These are phyloP conservation scores for Propithecus coquereli DNA, from an alignment of 2,113 vertebrate species.

Conservation along the genomic window DNA sequence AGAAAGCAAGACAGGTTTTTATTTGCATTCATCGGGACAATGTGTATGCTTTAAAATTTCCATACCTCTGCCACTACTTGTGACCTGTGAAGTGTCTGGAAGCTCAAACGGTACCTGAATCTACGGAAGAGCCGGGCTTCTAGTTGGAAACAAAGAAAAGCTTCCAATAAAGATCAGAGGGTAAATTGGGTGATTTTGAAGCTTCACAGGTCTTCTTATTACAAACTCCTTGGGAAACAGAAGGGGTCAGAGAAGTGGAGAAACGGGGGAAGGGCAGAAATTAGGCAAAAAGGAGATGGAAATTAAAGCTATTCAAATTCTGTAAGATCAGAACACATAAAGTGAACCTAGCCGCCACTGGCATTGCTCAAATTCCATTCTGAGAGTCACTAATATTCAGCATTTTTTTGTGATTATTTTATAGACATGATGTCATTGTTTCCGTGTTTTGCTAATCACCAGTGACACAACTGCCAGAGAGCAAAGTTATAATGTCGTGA, in stretches of 20 bases:
- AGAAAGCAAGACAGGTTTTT: constrained; percentile 42
- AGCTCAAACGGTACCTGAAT: background rate
- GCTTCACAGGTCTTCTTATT: constrained; percentile 65
- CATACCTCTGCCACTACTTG: background rate
- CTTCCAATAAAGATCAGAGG: constrained; percentile 67
- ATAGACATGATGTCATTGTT: constrained; percentile 74
- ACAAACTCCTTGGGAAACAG: background rate
- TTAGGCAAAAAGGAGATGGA: background rate
- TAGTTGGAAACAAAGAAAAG: constrained; percentile 45
- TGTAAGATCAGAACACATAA: constrained; percentile 46
- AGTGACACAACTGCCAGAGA: constrained; percentile 64
- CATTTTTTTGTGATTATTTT: constrained; percentile 75
- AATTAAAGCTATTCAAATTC: constrained; percentile 40
- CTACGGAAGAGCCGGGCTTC: background rate
- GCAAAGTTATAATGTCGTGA: constrained; percentile 49
- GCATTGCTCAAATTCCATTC: constrained; percentile 57
- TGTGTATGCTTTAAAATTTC: background rate
- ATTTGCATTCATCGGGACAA: constrained; percentile 39
- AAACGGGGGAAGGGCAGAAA: background rate
- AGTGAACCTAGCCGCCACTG: constrained; percentile 10
- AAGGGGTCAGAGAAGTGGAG: background rate
- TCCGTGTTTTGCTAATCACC: constrained; percentile 71
- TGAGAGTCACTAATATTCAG: constrained; percentile 58
- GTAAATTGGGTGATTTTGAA: constrained; percentile 65
- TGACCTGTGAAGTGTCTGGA: constrained; percentile 26